Base-by-base conservation (phyloP, 2,113 vertebrate species). In the Chrysochloris asiatica region DNA sequence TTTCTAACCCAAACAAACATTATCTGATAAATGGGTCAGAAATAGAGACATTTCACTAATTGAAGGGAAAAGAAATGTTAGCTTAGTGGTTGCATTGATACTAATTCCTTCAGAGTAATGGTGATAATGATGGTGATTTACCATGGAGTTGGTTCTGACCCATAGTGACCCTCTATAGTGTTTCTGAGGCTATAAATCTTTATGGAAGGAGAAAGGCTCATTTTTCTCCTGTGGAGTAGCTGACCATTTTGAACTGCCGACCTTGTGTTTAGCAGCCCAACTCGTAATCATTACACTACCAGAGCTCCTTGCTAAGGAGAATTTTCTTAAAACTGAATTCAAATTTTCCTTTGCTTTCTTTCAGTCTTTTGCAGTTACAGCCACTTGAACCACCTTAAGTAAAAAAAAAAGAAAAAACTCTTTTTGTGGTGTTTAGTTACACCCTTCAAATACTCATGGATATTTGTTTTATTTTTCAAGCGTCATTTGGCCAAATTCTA, bases 391-490 rank as follows among this genome's bases (percentile, higher is more conserved):
- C 86, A 82, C 77, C 50, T 85, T 96, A 90, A 33, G 47, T 6
- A 81, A 76, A 59, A 93, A 33, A 28, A 83, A 8, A 82, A 80
- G 52, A 93, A n/a, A 28, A 83, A 33, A 83, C 13, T 11, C 84
- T 75, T 50, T 94, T 93, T 72, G 54, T 63, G 41, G 36, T 79
- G 41, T 93, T 95, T 96, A 71, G 92, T 93, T 95, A 92, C 69
- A 71, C 59, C 88, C 92, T 93, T 89, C 79, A 94, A 75, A 93
- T 65, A 26, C 48, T 88, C n/a, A 0, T 56, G 80, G 67, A 22
- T 78, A 92, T 94, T 93, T 93, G 43, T 88, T 89, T 81, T 78
- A 26, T 24, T 24, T 36, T 69, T 86, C n/a, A 78, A 80, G 65
- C 7, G 3, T 92, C 88, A 48, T 92, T 92, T 95, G 92, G 93